A percentile compares a stretch with the other conserved stretches of the same genome.
Conservation (phyloP, 1,140 invertebrate species). For the Orchesella cincta region DNA sequence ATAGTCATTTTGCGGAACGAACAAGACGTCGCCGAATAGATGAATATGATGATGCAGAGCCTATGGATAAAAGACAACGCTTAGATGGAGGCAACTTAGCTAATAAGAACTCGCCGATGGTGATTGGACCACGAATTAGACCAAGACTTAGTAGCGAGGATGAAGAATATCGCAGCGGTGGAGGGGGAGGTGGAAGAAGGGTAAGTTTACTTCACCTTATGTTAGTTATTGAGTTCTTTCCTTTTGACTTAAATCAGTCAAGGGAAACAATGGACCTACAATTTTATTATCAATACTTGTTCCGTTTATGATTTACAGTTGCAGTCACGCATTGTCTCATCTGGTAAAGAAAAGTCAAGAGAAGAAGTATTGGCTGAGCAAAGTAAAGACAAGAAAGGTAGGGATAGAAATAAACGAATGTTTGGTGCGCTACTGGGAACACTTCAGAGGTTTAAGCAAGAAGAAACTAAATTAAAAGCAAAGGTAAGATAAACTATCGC, state of each 20-base stretch:
- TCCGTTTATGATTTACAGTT: slow-evolving; percentile 30
- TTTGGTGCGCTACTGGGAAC: slow-evolving; percentile 92
- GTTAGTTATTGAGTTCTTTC: slow-evolving; percentile 57
- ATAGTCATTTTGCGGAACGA: slow-evolving; percentile 19
- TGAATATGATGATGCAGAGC: slow-evolving; percentile 49
- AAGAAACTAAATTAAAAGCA: slow-evolving; percentile 82
- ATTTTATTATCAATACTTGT: not conserved
- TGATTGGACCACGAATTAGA: slow-evolving; percentile 44
- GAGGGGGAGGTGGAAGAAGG: not conserved
- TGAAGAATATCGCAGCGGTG: slow-evolving; percentile 44
- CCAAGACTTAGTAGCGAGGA: slow-evolving; percentile 44
- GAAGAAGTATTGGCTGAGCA: slow-evolving; percentile 80
- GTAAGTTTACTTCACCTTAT: not conserved
- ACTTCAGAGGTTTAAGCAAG: slow-evolving; percentile 90
- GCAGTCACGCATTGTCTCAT: slow-evolving; percentile 47
- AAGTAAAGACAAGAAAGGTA: slow-evolving; percentile 64
- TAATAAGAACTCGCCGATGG: slow-evolving; percentile 37
- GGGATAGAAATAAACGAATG: slow-evolving; percentile 80
- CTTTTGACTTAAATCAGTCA: slow-evolving; percentile 57
- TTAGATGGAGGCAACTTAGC: slow-evolving; percentile 38
- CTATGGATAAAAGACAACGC: slow-evolving; percentile 47
- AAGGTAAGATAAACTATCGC: slow-evolving; percentile 57
- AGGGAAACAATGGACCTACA: slow-evolving; percentile 48
- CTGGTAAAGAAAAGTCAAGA: slow-evolving; percentile 59
- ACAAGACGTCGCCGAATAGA: slow-evolving; percentile 40